These are phyloP conservation scores for Portunus trituberculatus DNA, from an alignment of 1,140 invertebrate genomes.

Conservation along the genomic window DNA sequence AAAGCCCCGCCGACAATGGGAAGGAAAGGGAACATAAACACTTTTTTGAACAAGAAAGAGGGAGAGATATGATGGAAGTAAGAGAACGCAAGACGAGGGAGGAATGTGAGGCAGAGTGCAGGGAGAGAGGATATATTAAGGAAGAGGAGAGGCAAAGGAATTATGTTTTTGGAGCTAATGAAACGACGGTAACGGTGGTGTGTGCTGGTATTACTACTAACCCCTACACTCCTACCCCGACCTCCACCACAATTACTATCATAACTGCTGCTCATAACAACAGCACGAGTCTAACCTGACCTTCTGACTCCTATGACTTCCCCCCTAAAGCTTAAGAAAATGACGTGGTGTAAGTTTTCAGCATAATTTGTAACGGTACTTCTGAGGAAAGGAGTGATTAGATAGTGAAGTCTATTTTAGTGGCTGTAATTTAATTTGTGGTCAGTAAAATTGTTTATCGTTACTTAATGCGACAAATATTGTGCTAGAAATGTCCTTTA, in stretches of 20 bases:
- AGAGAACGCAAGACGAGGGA: neutral
- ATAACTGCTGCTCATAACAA: neutral
- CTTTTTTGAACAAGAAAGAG: neutral
- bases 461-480: too few species aligned
- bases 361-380: too few species aligned
- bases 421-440: too few species aligned
- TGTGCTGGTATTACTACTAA: neutral
- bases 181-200: neutral
- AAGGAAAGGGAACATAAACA: constrained; percentile 14
- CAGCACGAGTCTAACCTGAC: too few species aligned
- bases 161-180: neutral
- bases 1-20: neutral
- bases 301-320: too few species aligned
- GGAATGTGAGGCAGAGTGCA: neutral
- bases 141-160: neutral
- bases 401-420: too few species aligned
- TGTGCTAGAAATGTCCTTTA: too few species aligned
- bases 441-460: too few species aligned
- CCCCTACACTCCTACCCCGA: neutral
- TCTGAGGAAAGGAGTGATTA: too few species aligned
- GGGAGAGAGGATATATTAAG: neutral
- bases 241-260: neutral
- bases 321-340: too few species aligned
- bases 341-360: too few species aligned
- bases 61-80: neutral